Percentiles rank a stretch among this genome's conserved stretches.
phyloP scores from a whole-genome alignment of 2,113 vertebrate genomes.

The Corynorhinus townsendii region DNA sequence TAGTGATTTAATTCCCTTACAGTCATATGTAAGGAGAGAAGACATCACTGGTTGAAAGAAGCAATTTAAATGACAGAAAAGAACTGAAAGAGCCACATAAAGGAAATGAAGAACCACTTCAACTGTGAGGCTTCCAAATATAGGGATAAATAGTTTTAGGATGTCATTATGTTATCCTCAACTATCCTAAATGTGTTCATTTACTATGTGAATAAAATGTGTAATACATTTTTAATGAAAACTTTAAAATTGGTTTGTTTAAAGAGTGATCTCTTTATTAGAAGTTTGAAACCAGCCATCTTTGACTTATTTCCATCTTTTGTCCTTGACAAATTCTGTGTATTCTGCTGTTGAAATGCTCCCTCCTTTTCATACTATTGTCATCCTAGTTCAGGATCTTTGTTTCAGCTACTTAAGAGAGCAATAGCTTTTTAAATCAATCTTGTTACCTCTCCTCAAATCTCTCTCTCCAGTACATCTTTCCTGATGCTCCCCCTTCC shows the following conservation, averaged over 20 bases:
- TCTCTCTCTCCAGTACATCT: not conserved
- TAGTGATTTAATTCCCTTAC: conserved; percentile 19
- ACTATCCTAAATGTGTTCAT: not conserved
- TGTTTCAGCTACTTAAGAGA: conserved; percentile 16
- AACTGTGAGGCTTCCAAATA: not conserved
- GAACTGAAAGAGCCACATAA: conserved; percentile 21
- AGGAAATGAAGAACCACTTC: conserved; percentile 32
- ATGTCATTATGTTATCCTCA: not conserved
- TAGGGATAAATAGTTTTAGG: not conserved
- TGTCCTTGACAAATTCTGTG: not conserved
- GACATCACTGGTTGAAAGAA: conserved; percentile 23
- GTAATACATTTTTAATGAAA: not conserved
- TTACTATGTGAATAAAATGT: not conserved
- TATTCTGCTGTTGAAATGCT: not conserved
- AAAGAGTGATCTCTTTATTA: not conserved
- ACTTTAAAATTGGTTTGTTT: conserved; percentile 36
- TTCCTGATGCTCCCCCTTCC: not conserved
- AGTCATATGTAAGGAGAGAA: conserved; percentile 31
- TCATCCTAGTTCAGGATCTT: conserved; percentile 21
- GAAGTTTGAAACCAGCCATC: conserved; percentile 18
- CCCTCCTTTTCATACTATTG: not conserved
- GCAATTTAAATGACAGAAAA: conserved; percentile 5
- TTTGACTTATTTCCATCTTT: conserved; percentile 34
- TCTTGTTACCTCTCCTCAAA: conserved; percentile 3
- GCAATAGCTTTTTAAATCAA: not conserved